Evolutionary conservation across 1,140 invertebrate genomes (phyloP).

Genomic region (Phymorhynchus buccinoides): DNA sequence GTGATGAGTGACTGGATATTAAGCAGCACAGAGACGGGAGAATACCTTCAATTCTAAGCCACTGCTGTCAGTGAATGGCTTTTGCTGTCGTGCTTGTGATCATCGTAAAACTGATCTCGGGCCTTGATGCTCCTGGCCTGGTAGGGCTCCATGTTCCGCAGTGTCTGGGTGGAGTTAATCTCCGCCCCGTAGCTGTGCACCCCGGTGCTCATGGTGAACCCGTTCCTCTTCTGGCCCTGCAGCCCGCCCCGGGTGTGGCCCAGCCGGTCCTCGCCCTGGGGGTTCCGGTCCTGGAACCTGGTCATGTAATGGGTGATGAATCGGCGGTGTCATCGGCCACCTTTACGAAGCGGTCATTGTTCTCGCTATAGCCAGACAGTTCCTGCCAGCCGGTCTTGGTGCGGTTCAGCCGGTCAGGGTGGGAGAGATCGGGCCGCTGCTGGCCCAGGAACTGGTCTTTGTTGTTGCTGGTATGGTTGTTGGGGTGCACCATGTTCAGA

Average conservation of each 20-base stretch:
- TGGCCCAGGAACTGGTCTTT: slow-evolving; percentile 65
- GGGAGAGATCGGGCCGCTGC: slow-evolving; percentile 57
- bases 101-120: slow-evolving; percentile 68
- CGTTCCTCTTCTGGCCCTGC: slow-evolving; percentile 65
- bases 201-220: slow-evolving; percentile 69
- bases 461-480: slow-evolving; percentile 70
- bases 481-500: slow-evolving; percentile 68
- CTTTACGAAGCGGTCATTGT: slow-evolving; percentile 67
- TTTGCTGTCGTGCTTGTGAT: slow-evolving; percentile 68
- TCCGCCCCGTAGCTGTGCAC: slow-evolving; percentile 63
- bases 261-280: slow-evolving; percentile 61
- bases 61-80: slow-evolving; percentile 35
- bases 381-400: slow-evolving; percentile 67
- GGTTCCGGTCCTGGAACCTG: slow-evolving; percentile 66
- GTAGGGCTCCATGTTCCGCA: slow-evolving; percentile 67
- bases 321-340: slow-evolving; percentile 61
- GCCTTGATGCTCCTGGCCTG: slow-evolving; percentile 70
- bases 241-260: slow-evolving; percentile 68
- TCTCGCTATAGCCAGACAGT: slow-evolving; percentile 67
- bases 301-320: slow-evolving; percentile 71
- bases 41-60: too few relatives aligned
- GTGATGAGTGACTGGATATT: too few relatives aligned
- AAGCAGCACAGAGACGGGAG: too few relatives aligned
- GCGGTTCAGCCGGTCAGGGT: slow-evolving; percentile 61
- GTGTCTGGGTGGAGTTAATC: slow-evolving; percentile 57